These are phyloP conservation scores for Pherbina coryleti DNA, from an alignment of 2,888 invertebrate genomes.

Conservation along the genomic window DNA sequence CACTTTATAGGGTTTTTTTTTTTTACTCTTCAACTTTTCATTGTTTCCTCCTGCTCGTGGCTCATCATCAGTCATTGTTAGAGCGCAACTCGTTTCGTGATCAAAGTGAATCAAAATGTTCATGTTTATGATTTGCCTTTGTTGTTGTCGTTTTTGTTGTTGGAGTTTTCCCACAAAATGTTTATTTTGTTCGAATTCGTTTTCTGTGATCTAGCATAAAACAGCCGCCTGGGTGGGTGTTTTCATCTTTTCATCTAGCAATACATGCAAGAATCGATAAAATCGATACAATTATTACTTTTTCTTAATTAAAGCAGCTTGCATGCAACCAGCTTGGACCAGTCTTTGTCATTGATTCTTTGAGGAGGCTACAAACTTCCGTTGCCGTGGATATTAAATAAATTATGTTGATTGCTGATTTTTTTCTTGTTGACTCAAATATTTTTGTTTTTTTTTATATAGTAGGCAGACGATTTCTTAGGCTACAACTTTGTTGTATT, in stretches of 20 bases:
- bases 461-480: slow-evolving; percentile 5
- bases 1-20: not conserved
- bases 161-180: not conserved
- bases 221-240: not conserved
- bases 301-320: no score
- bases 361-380: not conserved
- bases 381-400: not conserved
- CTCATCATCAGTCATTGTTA: not conserved
- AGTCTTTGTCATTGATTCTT: not conserved
- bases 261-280: not conserved
- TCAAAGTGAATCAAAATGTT: not conserved
- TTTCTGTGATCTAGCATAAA: not conserved
- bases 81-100: not conserved
- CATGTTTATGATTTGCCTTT: not conserved
- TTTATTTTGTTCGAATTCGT: not conserved
- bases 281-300: no score
- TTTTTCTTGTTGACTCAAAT: not conserved
- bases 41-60: not conserved
- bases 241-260: not conserved
- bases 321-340: no score
- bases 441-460: not conserved
- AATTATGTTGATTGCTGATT: not conserved
- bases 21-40: not conserved
- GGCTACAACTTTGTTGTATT: not conserved
- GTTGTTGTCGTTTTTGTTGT: not conserved